A percentile compares a stretch with the other conserved stretches of the same genome.
phyloP scores from a whole-genome alignment of 1,140 invertebrate genomes.

The Pseudomyrmex pallidus region DNA sequence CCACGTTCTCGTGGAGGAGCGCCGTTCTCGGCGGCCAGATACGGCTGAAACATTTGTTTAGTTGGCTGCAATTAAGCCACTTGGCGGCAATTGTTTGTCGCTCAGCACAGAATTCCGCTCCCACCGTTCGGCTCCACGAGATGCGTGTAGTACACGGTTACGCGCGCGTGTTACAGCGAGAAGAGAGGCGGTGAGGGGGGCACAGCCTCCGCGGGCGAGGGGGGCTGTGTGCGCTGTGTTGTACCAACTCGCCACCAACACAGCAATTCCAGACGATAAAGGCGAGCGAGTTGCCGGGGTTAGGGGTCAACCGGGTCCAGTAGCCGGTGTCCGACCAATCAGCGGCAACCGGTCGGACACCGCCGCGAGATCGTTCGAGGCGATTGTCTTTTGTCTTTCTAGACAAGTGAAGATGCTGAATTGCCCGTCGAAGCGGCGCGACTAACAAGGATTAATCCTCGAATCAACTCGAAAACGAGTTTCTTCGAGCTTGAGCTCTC shows the following conservation, averaged over 20 bases:
- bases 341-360: conserved; percentile 64
- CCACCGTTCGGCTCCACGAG: conserved; percentile 69
- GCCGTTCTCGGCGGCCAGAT: conserved; percentile 54
- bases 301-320: conserved; percentile 78
- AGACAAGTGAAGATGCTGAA: conserved; percentile 57
- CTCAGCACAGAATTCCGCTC: conserved; percentile 85
- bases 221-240: conserved; percentile 48
- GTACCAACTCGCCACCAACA: conserved; percentile 73
- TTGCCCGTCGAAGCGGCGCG: conserved; percentile 58
- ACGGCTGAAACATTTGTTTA: conserved; percentile 83
- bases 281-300: conserved; percentile 77
- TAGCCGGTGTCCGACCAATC: conserved; percentile 77
- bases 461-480: neutral
- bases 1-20: conserved; percentile 24
- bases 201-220: conserved; percentile 34
- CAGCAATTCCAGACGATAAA: conserved; percentile 79
- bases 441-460: conserved; percentile 7
- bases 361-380: conserved; percentile 65
- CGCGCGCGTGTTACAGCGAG: conserved; percentile 50
- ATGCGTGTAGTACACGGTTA: conserved; percentile 55
- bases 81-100: conserved; percentile 86
- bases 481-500: neutral
- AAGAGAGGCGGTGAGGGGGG: conserved; percentile 9
- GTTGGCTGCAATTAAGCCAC: conserved; percentile 86
- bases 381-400: conserved; percentile 69